phyloP scores from a whole-genome alignment of 2,888 invertebrate genomes.

The Drosophila conformis region DNA sequence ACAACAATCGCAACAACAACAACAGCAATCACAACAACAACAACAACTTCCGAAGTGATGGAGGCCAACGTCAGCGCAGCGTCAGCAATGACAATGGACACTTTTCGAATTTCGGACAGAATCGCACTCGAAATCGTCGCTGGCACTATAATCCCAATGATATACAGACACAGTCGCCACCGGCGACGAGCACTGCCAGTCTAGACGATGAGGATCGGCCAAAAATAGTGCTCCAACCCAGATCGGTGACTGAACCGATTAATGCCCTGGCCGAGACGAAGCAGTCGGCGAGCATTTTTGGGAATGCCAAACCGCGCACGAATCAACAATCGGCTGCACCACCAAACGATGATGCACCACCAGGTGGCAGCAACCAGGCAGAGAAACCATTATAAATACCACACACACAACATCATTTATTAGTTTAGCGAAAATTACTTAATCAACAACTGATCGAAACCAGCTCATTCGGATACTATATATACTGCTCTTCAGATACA shows the following conservation, averaged over 20 bases:
- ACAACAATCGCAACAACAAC: constrained; percentile 26
- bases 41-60: constrained; percentile 52
- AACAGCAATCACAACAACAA: constrained; percentile 54
- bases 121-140: constrained; percentile 71
- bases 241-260: constrained; percentile 93
- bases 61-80: constrained; percentile 59
- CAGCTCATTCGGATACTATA: constrained; percentile 16
- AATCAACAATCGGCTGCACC: constrained; percentile 17
- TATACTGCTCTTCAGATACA: background rate
- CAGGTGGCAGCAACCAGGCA: constrained; percentile 22
- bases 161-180: background rate
- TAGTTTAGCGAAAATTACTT: constrained; percentile 54
- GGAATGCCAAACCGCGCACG: constrained; percentile 95
- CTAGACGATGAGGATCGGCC: constrained; percentile 89
- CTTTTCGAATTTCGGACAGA: constrained; percentile 81
- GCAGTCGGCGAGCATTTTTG: constrained; percentile 95
- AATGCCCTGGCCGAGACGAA: constrained; percentile 93
- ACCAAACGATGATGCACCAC: constrained; percentile 8
- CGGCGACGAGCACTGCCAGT: constrained; percentile 4
- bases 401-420: background rate
- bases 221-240: constrained; percentile 91
- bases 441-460: constrained; percentile 25
- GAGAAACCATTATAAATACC: background rate
- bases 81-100: constrained; percentile 70
- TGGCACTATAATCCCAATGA: constrained; percentile 71